A percentile compares a stretch with the other conserved stretches of the same genome.
These are phyloP conservation scores for Micromys minutus DNA, from an alignment of 2,113 vertebrate species.

Conservation along the genomic window DNA sequence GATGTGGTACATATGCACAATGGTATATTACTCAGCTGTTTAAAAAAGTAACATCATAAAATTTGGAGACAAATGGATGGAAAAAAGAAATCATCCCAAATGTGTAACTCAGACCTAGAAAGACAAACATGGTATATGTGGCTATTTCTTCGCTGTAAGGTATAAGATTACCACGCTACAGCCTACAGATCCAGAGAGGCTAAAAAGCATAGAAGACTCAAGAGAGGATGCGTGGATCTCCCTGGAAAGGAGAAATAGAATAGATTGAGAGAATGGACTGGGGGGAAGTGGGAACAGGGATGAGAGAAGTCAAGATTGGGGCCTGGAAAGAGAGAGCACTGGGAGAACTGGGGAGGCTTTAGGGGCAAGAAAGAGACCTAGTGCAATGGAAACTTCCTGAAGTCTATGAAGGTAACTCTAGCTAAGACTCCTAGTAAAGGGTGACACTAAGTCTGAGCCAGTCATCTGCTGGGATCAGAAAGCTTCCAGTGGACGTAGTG, in stretches of 20 bases:
- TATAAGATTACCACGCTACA: neutral
- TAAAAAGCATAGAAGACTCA: neutral
- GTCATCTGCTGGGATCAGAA: neutral
- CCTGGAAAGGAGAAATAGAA: neutral
- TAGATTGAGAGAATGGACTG: neutral
- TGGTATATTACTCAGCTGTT: neutral
- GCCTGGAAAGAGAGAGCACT: neutral
- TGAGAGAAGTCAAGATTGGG: rapidly evolving
- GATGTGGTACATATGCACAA: neutral
- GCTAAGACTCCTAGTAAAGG: neutral
- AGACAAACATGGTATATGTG: neutral
- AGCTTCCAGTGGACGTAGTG: neutral
- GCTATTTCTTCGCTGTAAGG: neutral
- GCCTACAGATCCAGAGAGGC: neutral
- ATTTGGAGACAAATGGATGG: neutral
- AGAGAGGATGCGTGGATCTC: neutral
- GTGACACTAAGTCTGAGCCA: neutral
- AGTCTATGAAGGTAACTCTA: neutral
- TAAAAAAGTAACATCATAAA: neutral
- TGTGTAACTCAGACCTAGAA: neutral
- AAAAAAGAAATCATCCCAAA: neutral
- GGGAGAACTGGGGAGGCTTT: neutral
- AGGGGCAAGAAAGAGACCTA: neutral
- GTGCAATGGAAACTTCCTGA: neutral
- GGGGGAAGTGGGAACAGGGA: neutral